Evolutionary conservation across 2,797 vertebrate species (phyloP), one percentile per base, ranked within the genome.

Genomic region (Takifugu rubripes): DNA sequence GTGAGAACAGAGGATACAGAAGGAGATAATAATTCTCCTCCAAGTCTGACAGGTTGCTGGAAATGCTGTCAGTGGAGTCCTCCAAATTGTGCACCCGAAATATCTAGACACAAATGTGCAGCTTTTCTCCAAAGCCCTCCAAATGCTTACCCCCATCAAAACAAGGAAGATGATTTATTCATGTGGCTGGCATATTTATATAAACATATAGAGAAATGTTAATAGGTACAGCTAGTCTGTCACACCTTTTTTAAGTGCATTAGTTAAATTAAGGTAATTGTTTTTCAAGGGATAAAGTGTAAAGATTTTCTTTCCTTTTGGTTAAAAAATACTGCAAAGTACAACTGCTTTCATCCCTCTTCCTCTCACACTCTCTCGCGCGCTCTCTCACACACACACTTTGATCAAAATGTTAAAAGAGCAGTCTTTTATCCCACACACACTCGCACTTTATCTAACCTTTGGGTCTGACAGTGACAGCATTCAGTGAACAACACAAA

Each of bases 31-130:
- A 88, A 90, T 91, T 87, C 88, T 79, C 78, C 87, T 88, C 78
- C 84, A 87, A 89, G 83, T 85, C 83, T 89, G 88, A 89, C 86
- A 89, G 88, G 83, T 90, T 78, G 79, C 84, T 78, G 90, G 92
- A 90, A 87, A 84, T 62, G 73, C 89, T 86, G 89, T 90, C 86
- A 75, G 75, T 60, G 57, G 68, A 66, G 71, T 59, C 70, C 72
- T 80, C 54, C 75, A 40, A 17, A 21, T 44, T 61, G 64, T 60
- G 42, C 66, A 68, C 72, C 58, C 53, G 59, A 79, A 49, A 56
- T 25, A 59, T 55, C 66, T 36, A 61, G 29, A 60, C 54, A 51
- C 42, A 63, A 56, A 63, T 49, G 31, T 56, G 61, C 25, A 1
- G 52, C 75, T 81, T 81, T 69, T 40, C 54, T 65, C 60, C 40